Evolutionary conservation across 2,888 invertebrate genomes (phyloP), one percentile per base, ranked within the genome.

Genomic region (Cetonia aurata): DNA sequence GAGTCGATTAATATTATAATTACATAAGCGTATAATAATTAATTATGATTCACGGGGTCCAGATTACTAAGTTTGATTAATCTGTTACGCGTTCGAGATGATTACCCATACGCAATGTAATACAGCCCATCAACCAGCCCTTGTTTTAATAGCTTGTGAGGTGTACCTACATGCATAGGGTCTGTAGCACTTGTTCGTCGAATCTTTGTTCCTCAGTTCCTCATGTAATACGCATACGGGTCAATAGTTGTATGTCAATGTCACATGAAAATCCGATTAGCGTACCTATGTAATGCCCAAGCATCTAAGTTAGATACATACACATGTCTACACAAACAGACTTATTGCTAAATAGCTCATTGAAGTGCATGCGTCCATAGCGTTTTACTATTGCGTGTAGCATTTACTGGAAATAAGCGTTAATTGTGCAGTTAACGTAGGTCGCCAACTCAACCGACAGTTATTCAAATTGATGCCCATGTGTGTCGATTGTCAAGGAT

Each of bases 1-100:
- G 31, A 48, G 19, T 62, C 62, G 48, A 62, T 62, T 62, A 62
- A 62, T 62, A 62, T 62, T 62, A 31, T 62, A 62, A 62, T 50
- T 50, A 33, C 50, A 48, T 62, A 62, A 62, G 48, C 62, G 48
- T 1, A 31, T 44, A 44, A 42, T 33, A 62, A 62, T 62, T 62
- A 62, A 62, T 62, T 62, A 62, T 17, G 48, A 48, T 37, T 62
- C 48, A 48, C 62, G 46, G 42, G 17, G 62, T 50, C 37, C 56
- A 33, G 62, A 48, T 46, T 62, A 48, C 48, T 4, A 33, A 48
- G 31, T 31, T 62, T 62, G 62, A 62, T 62, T 46, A 62, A 62
- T 62, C 46, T 62, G 19, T 62, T 48, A 62, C 1, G 25, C 12
- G 62, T 12, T 62, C 9, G 12, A 13, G 33, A 15, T 48, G 48